Base-by-base conservation (phyloP, 2,113 vertebrate genomes). In the Corvus moneduloides region DNA sequence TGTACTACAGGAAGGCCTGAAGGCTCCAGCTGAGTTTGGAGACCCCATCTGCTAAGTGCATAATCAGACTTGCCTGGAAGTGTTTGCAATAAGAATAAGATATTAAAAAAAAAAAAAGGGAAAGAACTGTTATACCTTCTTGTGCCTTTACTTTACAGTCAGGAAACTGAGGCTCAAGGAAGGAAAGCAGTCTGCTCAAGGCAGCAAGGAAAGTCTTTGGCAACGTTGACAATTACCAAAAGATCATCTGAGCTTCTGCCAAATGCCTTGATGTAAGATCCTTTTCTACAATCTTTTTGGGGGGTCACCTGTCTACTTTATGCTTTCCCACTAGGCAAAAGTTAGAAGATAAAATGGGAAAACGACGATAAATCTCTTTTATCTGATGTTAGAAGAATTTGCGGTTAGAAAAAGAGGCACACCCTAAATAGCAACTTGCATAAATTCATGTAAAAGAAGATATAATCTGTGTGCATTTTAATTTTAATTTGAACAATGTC, bases 401-500 rank as follows among this genome's bases (percentile, higher is more conserved):
- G 20, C 0, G 58, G 93, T 96, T 91, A 78, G 84, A 86, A 87
- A 68, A 90, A 54, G 79, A 82, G 94, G 49, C 95, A 89, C 96
- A 39, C 94, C 96, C 93, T 93, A 94, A 94, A 87, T 12, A 84
- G 56, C 73, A 72, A 84, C 55, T 90, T 90, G 61, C 85, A 78
- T 72, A 75, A 44, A 92, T 92, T 93, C 35, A 64, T 93, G 84
- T 92, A 92, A 81, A 56, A 37, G 76, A 75, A 93, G 94, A 95
- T 97, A 55, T 14, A 68, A 96, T 95, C 93, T 90, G 6, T 49
- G n/a, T 74, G 77, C 63, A 20, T 93, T 80, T 88, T 96, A 77
- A 92, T 94, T 95, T 92, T 93, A 96, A 93, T 94, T 94, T 93
- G 93, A 94, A 93, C 77, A 93, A 72, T 59, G 79, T 67, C 93